These are phyloP conservation scores for Oncorhynchus clarkii DNA, from an alignment of 2,113 vertebrate genomes.

Conservation along the genomic window DNA sequence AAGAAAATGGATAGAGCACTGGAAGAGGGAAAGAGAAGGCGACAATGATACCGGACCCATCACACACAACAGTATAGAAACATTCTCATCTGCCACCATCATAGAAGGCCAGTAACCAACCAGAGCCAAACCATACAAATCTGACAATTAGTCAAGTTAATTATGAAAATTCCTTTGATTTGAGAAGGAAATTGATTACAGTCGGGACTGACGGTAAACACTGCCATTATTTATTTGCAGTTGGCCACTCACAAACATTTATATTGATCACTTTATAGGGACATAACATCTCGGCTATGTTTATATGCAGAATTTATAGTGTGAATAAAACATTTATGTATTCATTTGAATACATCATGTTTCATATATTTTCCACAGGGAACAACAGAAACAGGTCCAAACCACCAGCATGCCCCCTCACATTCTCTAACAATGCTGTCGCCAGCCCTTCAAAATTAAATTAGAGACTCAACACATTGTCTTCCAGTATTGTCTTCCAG, in stretches of 20 bases:
- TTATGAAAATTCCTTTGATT: too few relatives aligned
- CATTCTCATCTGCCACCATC: too few relatives aligned
- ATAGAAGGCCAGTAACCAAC: too few relatives aligned
- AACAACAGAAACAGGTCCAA: constrained; percentile 17
- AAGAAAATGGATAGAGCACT: too few relatives aligned
- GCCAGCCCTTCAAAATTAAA: constrained; percentile 30
- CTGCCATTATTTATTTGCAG: too few relatives aligned
- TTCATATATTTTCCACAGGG: constrained; percentile 4
- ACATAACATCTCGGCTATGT: constrained; percentile 1
- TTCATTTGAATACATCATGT: neutral
- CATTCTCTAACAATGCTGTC: constrained; percentile 24
- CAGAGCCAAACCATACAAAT: too few relatives aligned
- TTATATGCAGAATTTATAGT: constrained; percentile 23
- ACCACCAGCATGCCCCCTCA: constrained; percentile 24
- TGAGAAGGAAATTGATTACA: too few relatives aligned
- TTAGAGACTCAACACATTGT: constrained; percentile 35
- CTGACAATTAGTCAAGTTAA: too few relatives aligned
- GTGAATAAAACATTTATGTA: constrained; percentile 24
- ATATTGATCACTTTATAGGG: constrained; percentile 12
- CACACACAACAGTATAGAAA: too few relatives aligned
- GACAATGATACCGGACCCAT: neutral
- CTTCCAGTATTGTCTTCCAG: neutral
- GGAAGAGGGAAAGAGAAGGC: neutral
- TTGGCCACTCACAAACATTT: neutral
- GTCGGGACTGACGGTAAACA: too few relatives aligned